Base-by-base conservation (phyloP, 2,888 invertebrate species). In the Dugesia japonica region DNA sequence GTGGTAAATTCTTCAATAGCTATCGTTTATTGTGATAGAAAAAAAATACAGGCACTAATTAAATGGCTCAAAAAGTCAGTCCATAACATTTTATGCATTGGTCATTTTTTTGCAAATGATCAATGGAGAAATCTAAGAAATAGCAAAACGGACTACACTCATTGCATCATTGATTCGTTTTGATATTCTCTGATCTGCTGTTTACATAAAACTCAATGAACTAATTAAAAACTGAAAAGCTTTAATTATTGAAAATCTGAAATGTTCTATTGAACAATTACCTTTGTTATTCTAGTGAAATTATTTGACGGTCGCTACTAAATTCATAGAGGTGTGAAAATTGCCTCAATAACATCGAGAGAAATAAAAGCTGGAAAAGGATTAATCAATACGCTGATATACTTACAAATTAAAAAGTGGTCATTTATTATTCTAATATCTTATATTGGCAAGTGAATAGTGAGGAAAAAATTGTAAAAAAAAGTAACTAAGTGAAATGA, bases 161-260 rank as follows among this genome's bases (percentile, higher is more conserved):
- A 20, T 56, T 20, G 56, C n/a, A 20, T 56, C 56, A 23, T 56
- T 20, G 56, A 56, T 13, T 56, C 56, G 56, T 56, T 56, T 13
- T 56, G 56, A 56, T 56, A 56, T 56, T 23, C 56, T 56, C 56
- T 56, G 56, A 56, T 56, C 56, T 56, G n/a, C 56, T 56, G 9
- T 23, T 56, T 56, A 56, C 56, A 56, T n/a, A 56, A n/a, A 56
- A 56, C n/a, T 56, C 56, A 56, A 56, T 56, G 56, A 56, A 56
- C 56, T 56, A 56, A 56, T 56, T 56, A 56, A 56, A 56, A 56
- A 56, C 56, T 56, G 56, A 56, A 56, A 56, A 56, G 56, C 56
- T 56, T 56, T 56, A 56, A 56, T 56, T 56, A 56, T 56, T 56
- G 56, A 1, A 56, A 56, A 56, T 56, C 56, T 56, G 20, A 56